Evolutionary conservation across 2,113 vertebrate genomes (phyloP).

Genomic region (Aythya baeri): DNA sequence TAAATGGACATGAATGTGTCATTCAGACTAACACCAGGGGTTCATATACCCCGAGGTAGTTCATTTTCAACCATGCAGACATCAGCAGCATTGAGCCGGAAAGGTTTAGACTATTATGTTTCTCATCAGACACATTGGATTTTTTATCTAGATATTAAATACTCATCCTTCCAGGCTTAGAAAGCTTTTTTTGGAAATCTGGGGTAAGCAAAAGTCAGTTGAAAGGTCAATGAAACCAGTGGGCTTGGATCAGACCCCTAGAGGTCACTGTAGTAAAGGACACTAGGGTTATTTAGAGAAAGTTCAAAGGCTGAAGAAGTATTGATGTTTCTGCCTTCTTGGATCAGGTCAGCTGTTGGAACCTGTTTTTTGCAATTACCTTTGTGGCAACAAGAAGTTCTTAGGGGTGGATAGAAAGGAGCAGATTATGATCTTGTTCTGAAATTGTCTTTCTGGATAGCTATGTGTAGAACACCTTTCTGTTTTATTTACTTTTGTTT

Average conservation of each 20-base stretch:
- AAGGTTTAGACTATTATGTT: conserved; percentile 21
- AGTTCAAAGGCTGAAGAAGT: background rate
- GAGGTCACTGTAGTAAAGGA: background rate
- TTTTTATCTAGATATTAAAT: background rate
- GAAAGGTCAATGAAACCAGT: background rate
- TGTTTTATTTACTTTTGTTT: background rate
- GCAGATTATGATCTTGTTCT: background rate
- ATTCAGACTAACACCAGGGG: background rate
- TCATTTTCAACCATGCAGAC: conserved; percentile 38
- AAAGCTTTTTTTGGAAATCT: conserved; percentile 9
- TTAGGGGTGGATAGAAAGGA: background rate
- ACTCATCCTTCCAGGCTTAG: background rate
- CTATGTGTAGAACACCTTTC: background rate
- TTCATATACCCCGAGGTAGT: background rate
- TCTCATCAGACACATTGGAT: background rate
- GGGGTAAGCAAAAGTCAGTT: background rate
- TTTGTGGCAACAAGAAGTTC: background rate
- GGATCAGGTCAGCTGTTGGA: background rate
- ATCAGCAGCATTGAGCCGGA: conserved; percentile 1
- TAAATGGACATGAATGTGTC: conserved; percentile 3
- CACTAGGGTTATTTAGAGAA: background rate
- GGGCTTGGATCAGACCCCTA: background rate
- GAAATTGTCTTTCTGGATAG: background rate
- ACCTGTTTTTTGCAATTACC: background rate
- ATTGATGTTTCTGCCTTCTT: background rate